These are phyloP conservation scores for Tichodroma muraria DNA, from an alignment of 2,113 vertebrate species.

Conservation along the genomic window DNA sequence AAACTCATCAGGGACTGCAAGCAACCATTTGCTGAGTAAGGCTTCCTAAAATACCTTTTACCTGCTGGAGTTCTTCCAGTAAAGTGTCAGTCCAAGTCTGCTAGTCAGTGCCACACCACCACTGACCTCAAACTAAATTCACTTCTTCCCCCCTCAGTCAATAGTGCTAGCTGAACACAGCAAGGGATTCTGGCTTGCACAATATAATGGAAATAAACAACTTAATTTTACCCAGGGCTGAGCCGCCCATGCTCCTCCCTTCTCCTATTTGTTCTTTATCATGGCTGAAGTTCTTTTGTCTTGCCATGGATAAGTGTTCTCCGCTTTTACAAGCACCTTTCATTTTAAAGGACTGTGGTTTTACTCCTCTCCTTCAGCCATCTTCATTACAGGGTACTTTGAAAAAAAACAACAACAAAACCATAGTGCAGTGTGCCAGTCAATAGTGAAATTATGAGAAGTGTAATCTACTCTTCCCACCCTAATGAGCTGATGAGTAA, in stretches of 20 bases:
- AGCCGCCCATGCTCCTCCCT: background rate
- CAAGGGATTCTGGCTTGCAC: background rate
- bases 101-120: background rate
- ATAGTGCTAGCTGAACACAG: background rate
- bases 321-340: background rate
- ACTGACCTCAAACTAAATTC: background rate
- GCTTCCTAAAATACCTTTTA: background rate
- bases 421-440: background rate
- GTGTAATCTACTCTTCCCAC: conserved; percentile 34
- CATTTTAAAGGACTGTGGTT: background rate
- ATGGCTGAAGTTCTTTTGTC: background rate
- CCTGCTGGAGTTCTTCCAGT: background rate
- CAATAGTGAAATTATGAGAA: conserved; percentile 20
- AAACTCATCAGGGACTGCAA: background rate
- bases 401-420: background rate
- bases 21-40: background rate
- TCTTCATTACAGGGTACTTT: background rate
- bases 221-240: background rate
- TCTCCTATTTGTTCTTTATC: background rate
- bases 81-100: background rate
- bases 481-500: conserved; percentile 52
- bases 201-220: background rate
- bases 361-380: background rate
- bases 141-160: background rate
- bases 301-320: background rate